Evolutionary conservation across 2,797 vertebrate genomes (phyloP), one percentile per base, ranked within the genome.

Genomic region (Rhabdomys pumilio): DNA sequence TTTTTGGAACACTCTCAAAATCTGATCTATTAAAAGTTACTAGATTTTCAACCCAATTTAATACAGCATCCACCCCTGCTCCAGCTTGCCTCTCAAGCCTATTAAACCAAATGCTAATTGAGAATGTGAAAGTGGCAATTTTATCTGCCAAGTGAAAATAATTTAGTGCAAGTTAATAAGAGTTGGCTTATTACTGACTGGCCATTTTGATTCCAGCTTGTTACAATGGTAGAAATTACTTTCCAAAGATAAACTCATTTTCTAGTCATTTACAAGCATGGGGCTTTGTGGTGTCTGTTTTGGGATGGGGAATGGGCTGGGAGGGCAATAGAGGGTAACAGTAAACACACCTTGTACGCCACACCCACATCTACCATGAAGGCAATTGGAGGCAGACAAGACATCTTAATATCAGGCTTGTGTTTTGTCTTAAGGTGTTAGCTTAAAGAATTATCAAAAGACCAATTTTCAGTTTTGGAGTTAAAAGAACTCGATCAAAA

Each of bases 121-220:
- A 98, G 95, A 92, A 95, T 97, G 76, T 96, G 96, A 98, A 98
- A 98, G 96, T 97, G 93, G 97, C 97, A 98, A 98, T 98, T 98
- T 98, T 98, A 98, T 98, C 97, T 98, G 97, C 97, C 98, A 98
- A 98, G 98, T 98, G 97, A 98, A 99, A 98, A 98, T 98, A 98
- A 98, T 98, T 98, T 97, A 98, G 96, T 98, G 94, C 44, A 93
- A 98, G 95, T 98, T 98, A 98, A 98, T 98, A 98, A 98, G 96
- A 90, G 95, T 89, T 96, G 93, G 92, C 90, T 98, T 97, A 96
- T 91, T 98, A 98, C 96, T 97, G 98, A 98, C 98, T 98, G 98
- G 98, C 96, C 97, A 97, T 98, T 98, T 98, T 98, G 95, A 98
- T 97, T 98, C 97, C 80, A 77, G 94, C 90, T 98, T 98, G 93